phyloP scores from a whole-genome alignment of 2,113 vertebrate species.

The Acrocephalus arundinaceus region DNA sequence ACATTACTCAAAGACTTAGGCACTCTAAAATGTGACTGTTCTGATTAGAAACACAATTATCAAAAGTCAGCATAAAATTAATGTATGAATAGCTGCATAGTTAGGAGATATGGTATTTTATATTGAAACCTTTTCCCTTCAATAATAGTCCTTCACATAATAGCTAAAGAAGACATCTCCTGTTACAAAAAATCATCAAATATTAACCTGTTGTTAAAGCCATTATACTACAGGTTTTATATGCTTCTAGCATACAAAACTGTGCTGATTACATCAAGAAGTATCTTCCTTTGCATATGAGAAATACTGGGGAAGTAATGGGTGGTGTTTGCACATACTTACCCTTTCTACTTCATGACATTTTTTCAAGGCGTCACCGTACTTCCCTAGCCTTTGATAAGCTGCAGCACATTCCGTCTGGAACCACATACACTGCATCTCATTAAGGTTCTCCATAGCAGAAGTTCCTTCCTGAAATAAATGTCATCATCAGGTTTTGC shows the following conservation, averaged over 20 bases:
- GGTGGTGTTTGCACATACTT: constrained; percentile 34
- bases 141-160: neutral
- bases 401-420: constrained; percentile 78
- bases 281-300: neutral
- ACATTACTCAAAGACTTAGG: neutral
- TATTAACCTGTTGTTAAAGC: neutral
- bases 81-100: neutral
- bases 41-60: neutral
- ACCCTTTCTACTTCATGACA: constrained; percentile 81
- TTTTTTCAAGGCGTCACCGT: constrained; percentile 79
- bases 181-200: neutral
- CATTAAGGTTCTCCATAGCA: constrained; percentile 79
- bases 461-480: constrained; percentile 78
- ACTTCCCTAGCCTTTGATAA: constrained; percentile 75
- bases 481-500: neutral
- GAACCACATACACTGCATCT: constrained; percentile 86
- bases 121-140: neutral
- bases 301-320: neutral
- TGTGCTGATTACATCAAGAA: neutral
- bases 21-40: neutral
- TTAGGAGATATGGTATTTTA: neutral
- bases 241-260: neutral
- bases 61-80: neutral
- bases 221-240: neutral
- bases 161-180: neutral